Base-by-base conservation (phyloP, 1,140 invertebrate species). In the Aphelinus atriplicis region DNA sequence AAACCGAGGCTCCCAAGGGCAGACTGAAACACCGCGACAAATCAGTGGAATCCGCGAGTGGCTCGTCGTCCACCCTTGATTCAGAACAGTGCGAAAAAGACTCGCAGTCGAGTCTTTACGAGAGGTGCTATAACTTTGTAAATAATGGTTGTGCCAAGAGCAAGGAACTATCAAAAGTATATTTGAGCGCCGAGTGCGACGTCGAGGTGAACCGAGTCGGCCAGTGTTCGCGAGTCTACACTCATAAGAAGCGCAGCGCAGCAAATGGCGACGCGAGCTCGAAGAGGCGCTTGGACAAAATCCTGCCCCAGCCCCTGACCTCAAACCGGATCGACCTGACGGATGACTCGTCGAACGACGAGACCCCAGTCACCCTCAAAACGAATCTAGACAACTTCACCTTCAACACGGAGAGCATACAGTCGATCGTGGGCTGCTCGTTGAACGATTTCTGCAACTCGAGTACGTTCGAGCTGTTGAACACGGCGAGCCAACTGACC, bases 151-250 rank as follows among this genome's bases (percentile, higher is more conserved):
- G 69, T 73, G 66, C 65, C 50, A 76, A 63, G 67, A 70, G 71
- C 48, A 74, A 78, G 9, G 68, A 78, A 47, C 71, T 72, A 51
- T 74, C 76, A 9, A 62, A 75, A 55, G 63, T 76, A 53, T 78
- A 79, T 74, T 63, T 76, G 7, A 43, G 48, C 1, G 61, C 63
- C 3, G 83, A 85, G 69, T 64, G 71, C 7, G 82, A 85, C 60
- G 79, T 83, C 73, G 74, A 81, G 7, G 63, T 79, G 47, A 83
- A 76, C 63, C 80, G 77, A 71, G 80, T 86, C 55, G 86, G 84
- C 7, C 84, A 86, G 72, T 87, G 83, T 77, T 80, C 84, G 50
- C 81, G 83, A 68, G 86, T 86, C 7, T 87, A 87, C 61, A 84
- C 84, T 42, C 84, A 85, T 55, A 87, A 87, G 63, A 84, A 82